Conservation (phyloP, 2,113 vertebrate genomes). For the Phocoena phocoena region DNA sequence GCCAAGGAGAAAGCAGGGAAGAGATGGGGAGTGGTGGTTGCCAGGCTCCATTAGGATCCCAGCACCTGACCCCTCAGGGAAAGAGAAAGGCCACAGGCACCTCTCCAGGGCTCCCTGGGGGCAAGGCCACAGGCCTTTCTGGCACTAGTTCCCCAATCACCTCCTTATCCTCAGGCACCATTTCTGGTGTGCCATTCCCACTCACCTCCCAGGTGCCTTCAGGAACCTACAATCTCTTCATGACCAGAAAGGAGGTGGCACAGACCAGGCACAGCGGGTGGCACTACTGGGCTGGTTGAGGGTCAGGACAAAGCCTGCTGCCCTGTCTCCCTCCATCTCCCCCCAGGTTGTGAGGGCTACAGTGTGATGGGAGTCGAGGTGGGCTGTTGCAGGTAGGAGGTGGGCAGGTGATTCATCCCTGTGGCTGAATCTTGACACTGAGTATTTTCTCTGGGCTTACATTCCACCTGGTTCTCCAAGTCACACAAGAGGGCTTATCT, state of each 20-base stretch:
- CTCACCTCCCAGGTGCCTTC: neutral
- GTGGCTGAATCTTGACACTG: constrained; percentile 51
- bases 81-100: neutral
- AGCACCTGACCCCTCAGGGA: neutral
- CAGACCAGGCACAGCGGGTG: neutral
- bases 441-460: constrained; percentile 57
- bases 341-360: neutral
- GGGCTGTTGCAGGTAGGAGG: neutral
- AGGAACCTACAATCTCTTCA: neutral
- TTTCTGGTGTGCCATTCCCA: neutral
- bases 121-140: neutral
- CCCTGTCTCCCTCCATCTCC: rapidly evolving
- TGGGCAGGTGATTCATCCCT: constrained; percentile 9
- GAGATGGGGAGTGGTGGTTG: neutral
- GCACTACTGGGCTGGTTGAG: rapidly evolving
- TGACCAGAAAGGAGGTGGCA: neutral
- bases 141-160: rapidly evolving
- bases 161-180: neutral
- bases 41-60: neutral
- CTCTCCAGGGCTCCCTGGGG: neutral
- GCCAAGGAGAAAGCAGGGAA: neutral
- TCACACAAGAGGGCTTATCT: constrained; percentile 55
- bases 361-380: too few relatives aligned
- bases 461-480: constrained; percentile 66
- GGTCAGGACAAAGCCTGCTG: neutral